Base-by-base conservation (phyloP, 2,797 vertebrate species). In the Columba guinea region DNA sequence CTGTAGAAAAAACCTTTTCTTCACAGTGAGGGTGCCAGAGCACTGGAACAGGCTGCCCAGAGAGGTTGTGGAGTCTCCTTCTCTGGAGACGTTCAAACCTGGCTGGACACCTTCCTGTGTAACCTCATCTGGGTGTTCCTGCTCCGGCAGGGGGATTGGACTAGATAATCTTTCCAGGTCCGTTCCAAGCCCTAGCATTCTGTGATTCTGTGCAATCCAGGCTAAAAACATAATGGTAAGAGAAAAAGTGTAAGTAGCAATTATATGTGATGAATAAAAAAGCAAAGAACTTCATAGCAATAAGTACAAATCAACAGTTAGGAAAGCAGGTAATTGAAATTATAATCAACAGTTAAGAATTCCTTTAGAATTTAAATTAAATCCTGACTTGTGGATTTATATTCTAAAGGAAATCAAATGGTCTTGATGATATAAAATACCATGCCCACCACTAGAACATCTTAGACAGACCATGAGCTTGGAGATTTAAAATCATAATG, bases 281-380 rank as follows among this genome's bases (percentile, higher is more conserved):
- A 91, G 63, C 65, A 84, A 89, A 87, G 69, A 93, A 76, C 79
- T 82, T 91, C 51, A 84, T 81, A 86, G 65, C 18, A 73, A 49
- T 69, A 87, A 78, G 84, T 75, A 52, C 22, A 91, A 88, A 93
- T 86, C 87, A 95, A 69, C 37, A 71, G 39, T 71, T 91, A 84
- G 65, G n/a, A 86, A 69, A 73, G 48, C 41, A 91, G 65, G 73
- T 85, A 85, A 87, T 78, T 93, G 73, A 94, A 96, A 95, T 88
- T 65, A 24, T 88, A 81, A 93, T 93, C 65, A 93, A 60, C 41
- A 92, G 60, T 71, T 41, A 92, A 91, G 68, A 89, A 81, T 86
- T 92, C 48, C 16, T 81, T 84, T 58, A 75, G 51, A 92, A 88
- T 86, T 51, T 84, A 37, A 93, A 87, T 91, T 75, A 87, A 94